phyloP scores from a whole-genome alignment of 2,797 vertebrate species.

The Parambassis ranga region DNA sequence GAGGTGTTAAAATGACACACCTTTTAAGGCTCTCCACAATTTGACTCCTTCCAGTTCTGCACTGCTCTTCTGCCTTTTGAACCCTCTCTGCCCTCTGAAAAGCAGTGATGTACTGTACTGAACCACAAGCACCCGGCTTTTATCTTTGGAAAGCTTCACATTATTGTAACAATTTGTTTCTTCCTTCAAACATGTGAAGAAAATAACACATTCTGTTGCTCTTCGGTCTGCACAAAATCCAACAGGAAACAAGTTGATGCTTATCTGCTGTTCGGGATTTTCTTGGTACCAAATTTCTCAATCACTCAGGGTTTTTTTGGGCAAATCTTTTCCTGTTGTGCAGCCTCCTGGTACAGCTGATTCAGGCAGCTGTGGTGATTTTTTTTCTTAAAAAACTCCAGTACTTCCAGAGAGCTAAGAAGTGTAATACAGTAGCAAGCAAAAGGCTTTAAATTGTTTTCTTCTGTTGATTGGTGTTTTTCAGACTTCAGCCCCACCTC shows the following conservation, averaged over 20 bases:
- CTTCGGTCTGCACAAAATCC: not conserved
- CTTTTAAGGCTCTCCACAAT: not conserved
- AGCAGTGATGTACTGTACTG: not conserved
- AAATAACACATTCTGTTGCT: not conserved
- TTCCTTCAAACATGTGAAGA: too few species aligned
- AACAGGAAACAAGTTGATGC: not conserved
- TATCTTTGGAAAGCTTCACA: not conserved
- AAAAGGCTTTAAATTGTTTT: conserved; percentile 3
- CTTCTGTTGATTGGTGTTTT: not conserved
- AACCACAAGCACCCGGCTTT: not conserved
- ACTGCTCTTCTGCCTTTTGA: not conserved
- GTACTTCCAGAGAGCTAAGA: not conserved
- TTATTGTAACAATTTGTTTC: not conserved
- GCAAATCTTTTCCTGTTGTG: not conserved
- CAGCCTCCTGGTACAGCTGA: not conserved
- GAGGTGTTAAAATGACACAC: conserved; percentile 20
- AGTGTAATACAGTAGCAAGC: not conserved
- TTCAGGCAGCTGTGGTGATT: not conserved
- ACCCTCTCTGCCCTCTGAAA: not conserved
- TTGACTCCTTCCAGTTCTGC: conserved; percentile 17
- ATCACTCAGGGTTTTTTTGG: not conserved
- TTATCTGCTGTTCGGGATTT: not conserved
- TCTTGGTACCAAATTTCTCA: not conserved
- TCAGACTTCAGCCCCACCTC: too few species aligned
- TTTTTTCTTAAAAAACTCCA: not conserved